Evolutionary conservation across 2,888 invertebrate species (phyloP).

Genomic region (Rhyacophila evoluta): DNA sequence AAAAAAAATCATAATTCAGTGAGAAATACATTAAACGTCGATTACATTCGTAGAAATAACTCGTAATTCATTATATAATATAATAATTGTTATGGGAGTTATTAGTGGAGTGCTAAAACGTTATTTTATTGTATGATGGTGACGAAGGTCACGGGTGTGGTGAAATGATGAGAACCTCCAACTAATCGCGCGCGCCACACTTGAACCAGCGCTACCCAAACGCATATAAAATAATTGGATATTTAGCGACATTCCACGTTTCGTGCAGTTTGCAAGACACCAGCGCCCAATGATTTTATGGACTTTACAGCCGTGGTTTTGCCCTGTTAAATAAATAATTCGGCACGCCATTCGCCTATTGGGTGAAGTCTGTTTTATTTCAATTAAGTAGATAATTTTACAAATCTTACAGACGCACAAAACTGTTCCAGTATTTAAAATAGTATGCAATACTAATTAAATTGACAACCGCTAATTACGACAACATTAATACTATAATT

Average conservation of each 20-base stretch:
- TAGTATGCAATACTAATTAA: too few species aligned
- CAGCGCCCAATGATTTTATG: not conserved
- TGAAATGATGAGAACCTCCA: too few species aligned
- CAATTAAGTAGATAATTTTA: not conserved
- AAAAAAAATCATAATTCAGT: too few species aligned
- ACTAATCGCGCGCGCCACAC: not conserved
- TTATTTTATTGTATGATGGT: too few species aligned
- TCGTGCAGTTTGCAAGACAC: constrained; percentile 14
- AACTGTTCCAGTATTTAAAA: not conserved
- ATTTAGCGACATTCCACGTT: constrained; percentile 40
- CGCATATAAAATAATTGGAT: constrained; percentile 27
- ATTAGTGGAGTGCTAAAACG: too few species aligned
- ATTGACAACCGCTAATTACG: too few species aligned
- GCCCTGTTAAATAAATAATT: not conserved
- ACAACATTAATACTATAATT: too few species aligned
- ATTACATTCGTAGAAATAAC: too few species aligned
- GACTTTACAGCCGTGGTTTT: not conserved
- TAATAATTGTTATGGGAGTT: too few species aligned
- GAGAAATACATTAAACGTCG: too few species aligned
- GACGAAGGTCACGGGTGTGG: too few species aligned
- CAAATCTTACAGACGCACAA: not conserved
- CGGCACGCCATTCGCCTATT: not conserved
- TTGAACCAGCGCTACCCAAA: not conserved
- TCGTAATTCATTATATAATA: too few species aligned
- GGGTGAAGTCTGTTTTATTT: not conserved